Conservation (phyloP, 1,140 invertebrate genomes). For the Drosophila rhopaloa region DNA sequence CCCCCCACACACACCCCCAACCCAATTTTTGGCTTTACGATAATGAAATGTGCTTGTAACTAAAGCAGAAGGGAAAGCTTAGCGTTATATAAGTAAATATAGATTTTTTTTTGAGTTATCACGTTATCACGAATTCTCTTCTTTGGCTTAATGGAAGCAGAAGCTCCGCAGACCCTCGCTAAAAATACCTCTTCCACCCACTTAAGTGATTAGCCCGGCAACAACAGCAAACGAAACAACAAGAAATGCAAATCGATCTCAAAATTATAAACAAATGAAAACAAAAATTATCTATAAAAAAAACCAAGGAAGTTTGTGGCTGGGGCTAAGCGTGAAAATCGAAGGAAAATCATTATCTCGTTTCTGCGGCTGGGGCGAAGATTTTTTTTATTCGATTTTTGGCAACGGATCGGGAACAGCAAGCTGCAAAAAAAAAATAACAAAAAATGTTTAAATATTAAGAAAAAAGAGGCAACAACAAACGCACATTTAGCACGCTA, state of each 20-base stretch:
- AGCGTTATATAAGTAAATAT: conserved; percentile 10
- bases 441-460: conserved; percentile 4
- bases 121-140: conserved; percentile 21
- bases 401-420: conserved; percentile 48
- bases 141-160: conserved; percentile 26
- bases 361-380: conserved; percentile 34
- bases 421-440: conserved; percentile 28
- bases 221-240: conserved; percentile 41
- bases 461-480: conserved; percentile 47
- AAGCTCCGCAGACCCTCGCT: conserved; percentile 14
- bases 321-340: conserved; percentile 18
- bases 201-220: conserved; percentile 22
- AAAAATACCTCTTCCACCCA: conserved; percentile 12
- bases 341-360: conserved; percentile 1
- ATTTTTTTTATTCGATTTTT: conserved; percentile 42
- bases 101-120: conserved; percentile 32
- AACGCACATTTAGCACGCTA: conserved; percentile 71
- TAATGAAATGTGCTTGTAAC: conserved; percentile 9
- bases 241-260: conserved; percentile 80
- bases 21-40: conserved; percentile 10
- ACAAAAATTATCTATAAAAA: conserved; percentile 57
- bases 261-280: conserved; percentile 74
- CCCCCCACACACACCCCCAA: not conserved
- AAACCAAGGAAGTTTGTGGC: conserved; percentile 35
- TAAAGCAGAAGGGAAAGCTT: conserved; percentile 3